Percentiles rank a stretch among this genome's conserved stretches.
phyloP scores from a whole-genome alignment of 2,797 vertebrate genomes.

The Podargus strigoides region DNA sequence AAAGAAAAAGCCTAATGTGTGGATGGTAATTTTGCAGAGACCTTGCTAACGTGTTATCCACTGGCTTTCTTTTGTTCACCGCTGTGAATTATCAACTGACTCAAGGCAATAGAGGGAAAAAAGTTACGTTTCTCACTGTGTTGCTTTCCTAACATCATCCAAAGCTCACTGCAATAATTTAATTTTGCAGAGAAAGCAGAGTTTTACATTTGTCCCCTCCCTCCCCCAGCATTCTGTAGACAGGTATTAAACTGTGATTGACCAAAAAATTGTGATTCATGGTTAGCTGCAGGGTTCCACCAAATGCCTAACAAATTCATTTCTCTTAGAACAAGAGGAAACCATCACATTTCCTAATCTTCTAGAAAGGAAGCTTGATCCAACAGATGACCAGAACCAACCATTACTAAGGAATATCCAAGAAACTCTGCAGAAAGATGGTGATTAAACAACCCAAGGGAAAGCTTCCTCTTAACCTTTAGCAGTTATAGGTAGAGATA shows the following conservation, averaged over 20 bases:
- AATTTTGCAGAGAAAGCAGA: slow-evolving; percentile 5
- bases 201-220: background rate
- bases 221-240: background rate
- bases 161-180: slow-evolving; percentile 26
- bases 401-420: background rate
- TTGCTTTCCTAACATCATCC: slow-evolving; percentile 8
- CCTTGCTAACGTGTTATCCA: slow-evolving; percentile 58
- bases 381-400: background rate
- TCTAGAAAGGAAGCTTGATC: background rate
- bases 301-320: background rate
- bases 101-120: slow-evolving; percentile 35
- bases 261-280: background rate
- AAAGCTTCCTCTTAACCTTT: background rate
- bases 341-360: background rate
- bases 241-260: background rate
- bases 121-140: slow-evolving; percentile 40
- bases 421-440: background rate
- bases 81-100: slow-evolving; percentile 62
- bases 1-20: slow-evolving; percentile 20
- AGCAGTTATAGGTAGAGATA: background rate
- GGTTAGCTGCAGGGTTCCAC: background rate
- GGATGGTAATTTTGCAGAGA: slow-evolving; percentile 45
- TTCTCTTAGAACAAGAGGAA: background rate
- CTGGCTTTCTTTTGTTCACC: slow-evolving; percentile 46
- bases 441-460: background rate